These are phyloP conservation scores for Drosophila percnosoma DNA, from an alignment of 2,888 invertebrate species.

Conservation along the genomic window DNA sequence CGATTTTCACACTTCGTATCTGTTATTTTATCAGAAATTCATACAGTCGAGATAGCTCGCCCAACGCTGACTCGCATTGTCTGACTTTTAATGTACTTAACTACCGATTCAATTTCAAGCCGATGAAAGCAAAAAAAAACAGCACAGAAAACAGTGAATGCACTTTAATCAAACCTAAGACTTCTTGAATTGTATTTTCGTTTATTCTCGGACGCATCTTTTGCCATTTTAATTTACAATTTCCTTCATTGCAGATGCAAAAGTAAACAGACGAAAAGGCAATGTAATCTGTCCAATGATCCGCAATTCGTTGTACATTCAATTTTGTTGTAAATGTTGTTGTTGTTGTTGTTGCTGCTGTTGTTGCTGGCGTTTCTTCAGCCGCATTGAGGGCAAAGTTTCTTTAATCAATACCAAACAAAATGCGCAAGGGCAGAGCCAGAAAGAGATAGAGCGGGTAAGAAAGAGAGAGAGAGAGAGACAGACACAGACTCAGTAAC, in stretches of 20 bases:
- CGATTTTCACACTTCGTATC: constrained; percentile 2
- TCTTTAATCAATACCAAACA: constrained; percentile 68
- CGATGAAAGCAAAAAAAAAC: neutral
- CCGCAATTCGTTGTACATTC: constrained; percentile 35
- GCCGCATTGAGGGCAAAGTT: constrained; percentile 64
- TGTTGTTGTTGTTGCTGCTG: neutral
- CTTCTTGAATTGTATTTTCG: neutral
- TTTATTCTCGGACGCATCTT: constrained; percentile 13
- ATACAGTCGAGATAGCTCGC: constrained; percentile 28
- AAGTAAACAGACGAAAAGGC: constrained; percentile 58
- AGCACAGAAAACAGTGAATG: constrained; percentile 11
- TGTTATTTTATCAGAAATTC: constrained; percentile 32
- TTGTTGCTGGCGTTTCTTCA: constrained; percentile 32
- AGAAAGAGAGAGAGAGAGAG: neutral
- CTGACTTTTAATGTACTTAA: constrained; percentile 22
- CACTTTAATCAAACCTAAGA: constrained; percentile 23
- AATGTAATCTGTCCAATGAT: constrained; percentile 58
- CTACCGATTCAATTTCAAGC: constrained; percentile 18
- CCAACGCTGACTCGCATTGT: constrained; percentile 12
- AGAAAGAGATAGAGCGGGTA: neutral
- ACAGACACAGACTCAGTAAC: neutral
- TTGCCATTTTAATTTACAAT: constrained; percentile 57
- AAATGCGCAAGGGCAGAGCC: constrained; percentile 54
- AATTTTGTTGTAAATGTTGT: constrained; percentile 5
- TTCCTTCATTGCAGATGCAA: constrained; percentile 66